phyloP scores from a whole-genome alignment of 2,797 vertebrate genomes.

The Coccyzus lansbergi region DNA sequence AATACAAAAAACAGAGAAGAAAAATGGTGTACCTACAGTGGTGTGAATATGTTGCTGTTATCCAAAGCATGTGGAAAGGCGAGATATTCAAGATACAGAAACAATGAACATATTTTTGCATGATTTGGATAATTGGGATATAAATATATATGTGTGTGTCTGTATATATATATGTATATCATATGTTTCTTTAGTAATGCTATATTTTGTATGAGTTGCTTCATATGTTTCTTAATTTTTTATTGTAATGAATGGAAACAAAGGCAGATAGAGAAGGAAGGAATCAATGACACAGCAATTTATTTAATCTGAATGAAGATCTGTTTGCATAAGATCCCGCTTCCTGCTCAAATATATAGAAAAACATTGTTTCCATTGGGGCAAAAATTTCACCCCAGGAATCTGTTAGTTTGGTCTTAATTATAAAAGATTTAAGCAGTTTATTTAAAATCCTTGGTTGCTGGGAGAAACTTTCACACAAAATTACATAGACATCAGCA shows the following conservation, averaged over 20 bases:
- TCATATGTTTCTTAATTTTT: neutral
- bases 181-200: neutral
- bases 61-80: neutral
- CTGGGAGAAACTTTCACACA: neutral
- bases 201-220: neutral
- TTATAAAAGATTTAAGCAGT: neutral
- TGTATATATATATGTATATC: neutral
- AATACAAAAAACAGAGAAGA: neutral
- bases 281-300: neutral
- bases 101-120: neutral
- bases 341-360: neutral
- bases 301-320: neutral
- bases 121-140: neutral
- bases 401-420: neutral
- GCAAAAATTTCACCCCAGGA: neutral
- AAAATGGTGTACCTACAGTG: neutral
- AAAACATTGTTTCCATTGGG: neutral
- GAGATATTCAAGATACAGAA: neutral
- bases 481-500: neutral
- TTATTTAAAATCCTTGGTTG: slow-evolving; percentile 8
- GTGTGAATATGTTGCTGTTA: neutral
- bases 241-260: neutral
- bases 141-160: fast-evolving
- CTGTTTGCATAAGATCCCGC: neutral
- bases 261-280: neutral